These are phyloP conservation scores for Periophthalmodon schlosseri DNA, from an alignment of 2,113 vertebrate species.

Conservation along the genomic window DNA sequence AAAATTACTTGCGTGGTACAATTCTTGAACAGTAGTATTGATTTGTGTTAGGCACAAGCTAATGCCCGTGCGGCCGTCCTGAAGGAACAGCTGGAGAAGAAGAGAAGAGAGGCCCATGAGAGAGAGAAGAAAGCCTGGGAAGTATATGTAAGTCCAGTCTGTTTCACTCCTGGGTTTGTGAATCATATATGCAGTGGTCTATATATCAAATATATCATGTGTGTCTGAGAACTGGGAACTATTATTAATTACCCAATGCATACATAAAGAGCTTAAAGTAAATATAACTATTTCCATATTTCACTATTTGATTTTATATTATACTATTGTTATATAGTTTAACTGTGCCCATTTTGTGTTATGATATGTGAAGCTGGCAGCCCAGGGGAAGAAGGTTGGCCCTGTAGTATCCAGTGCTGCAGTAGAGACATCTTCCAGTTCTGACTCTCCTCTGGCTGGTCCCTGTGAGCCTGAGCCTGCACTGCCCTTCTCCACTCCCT, in stretches of 20 bases:
- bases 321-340: background rate
- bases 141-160: constrained; percentile 84
- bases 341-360: constrained; percentile 17
- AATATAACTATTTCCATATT: too few relatives aligned
- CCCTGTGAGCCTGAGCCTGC: constrained; percentile 67
- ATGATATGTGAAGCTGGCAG: constrained; percentile 76
- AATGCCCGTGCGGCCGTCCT: constrained; percentile 88
- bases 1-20: background rate
- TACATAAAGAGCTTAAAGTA: too few relatives aligned
- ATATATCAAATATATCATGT: background rate
- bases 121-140: constrained; percentile 93
- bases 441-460: constrained; percentile 51
- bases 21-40: background rate
- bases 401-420: constrained; percentile 44
- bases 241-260: too few relatives aligned
- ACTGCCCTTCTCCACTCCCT: constrained; percentile 63
- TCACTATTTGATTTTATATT: too few relatives aligned
- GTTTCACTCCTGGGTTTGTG: background rate
- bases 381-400: constrained; percentile 80
- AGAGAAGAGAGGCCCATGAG: constrained; percentile 90
- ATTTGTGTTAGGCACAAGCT: constrained; percentile 81
- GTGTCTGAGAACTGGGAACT: background rate
- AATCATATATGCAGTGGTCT: too few relatives aligned
- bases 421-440: constrained; percentile 32
- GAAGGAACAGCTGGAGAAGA: constrained; percentile 92